Evolutionary conservation across 2,113 vertebrate genomes (phyloP), one percentile per base, ranked within the genome.

Genomic region (Bubo scandiacus): DNA sequence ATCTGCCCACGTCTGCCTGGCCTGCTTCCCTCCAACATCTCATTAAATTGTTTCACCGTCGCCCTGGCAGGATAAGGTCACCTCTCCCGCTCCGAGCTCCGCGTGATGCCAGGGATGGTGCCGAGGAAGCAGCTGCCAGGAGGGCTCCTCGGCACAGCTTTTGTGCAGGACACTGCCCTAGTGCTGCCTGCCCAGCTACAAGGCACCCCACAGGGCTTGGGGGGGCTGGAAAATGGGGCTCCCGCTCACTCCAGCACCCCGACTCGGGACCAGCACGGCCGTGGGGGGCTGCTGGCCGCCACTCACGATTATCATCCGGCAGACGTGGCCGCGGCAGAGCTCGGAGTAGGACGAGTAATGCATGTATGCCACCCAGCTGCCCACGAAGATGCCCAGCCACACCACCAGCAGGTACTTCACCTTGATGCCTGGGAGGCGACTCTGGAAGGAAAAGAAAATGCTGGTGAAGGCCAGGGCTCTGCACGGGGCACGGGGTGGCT

Each of bases 351-450:
- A 99, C 0, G 99, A 98, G 73, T 99, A 99, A 90, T 99, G 99
- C 98, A 99, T 98, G 95, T 99, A 99, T 36, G 99, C 94, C 93
- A 99, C 98, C 99, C 99, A 99, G 98, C 99, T 99, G 98, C 99
- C 98, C 90, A 98, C 98, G 43, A 99, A 98, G 96, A 99, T 94
- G 81, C 98, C 98, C 97, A 99, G 98, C 99, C 99, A 99, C 52
- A 98, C 98, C 97, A 99, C 98, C 94, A 99, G 98, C 72, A 99
- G 98, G 75, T 99, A 99, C 91, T 99, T 99, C 97, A 99, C 98
- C 97, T 99, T 99, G 90, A 99, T 98, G 58, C 99, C 99, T 0
- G 99, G 99, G 55, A 99, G 98, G 75, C 99, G 99, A 87, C 98
- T 98, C 99, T 99, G 97, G 13, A 70, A 71, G 84, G 67, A 9